phyloP scores from a whole-genome alignment of 2,113 vertebrate species.

The Varanus salvator region DNA sequence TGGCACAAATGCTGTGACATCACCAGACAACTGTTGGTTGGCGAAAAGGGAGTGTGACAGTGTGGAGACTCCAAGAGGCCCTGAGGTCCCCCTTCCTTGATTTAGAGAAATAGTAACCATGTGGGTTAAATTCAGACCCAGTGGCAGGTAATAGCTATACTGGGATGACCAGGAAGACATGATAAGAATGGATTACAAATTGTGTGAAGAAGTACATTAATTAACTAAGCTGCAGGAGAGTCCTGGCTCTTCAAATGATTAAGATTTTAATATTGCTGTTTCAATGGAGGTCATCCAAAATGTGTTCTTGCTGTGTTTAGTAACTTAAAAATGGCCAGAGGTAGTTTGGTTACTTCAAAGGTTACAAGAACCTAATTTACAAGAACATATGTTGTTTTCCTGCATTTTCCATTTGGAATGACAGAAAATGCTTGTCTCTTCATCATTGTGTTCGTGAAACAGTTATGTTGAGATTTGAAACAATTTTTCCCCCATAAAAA shows the following conservation, averaged over 20 bases:
- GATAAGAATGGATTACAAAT: not conserved
- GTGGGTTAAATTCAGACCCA: not conserved
- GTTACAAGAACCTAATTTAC: too few relatives aligned
- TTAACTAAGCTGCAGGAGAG: not conserved
- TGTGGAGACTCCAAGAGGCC: too few relatives aligned
- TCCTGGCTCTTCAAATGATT: not conserved
- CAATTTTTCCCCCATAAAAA: not conserved
- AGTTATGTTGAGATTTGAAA: too few relatives aligned
- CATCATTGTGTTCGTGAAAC: not conserved
- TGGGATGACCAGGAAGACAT: not conserved
- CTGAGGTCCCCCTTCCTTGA: too few relatives aligned
- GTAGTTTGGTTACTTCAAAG: not conserved
- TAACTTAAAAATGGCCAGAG: not conserved
- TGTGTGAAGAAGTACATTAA: not conserved
- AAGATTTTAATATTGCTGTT: not conserved
- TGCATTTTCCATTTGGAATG: not conserved
- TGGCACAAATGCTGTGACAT: too few relatives aligned
- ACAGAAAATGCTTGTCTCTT: too few relatives aligned
- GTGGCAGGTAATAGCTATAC: not conserved
- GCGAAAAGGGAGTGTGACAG: too few relatives aligned
- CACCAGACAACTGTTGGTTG: too few relatives aligned
- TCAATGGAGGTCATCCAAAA: not conserved
- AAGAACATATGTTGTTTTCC: not conserved
- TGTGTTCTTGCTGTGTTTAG: not conserved
- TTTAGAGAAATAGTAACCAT: not conserved